phyloP scores from a whole-genome alignment of 2,113 vertebrate genomes.

The Laterallus jamaicensis region DNA sequence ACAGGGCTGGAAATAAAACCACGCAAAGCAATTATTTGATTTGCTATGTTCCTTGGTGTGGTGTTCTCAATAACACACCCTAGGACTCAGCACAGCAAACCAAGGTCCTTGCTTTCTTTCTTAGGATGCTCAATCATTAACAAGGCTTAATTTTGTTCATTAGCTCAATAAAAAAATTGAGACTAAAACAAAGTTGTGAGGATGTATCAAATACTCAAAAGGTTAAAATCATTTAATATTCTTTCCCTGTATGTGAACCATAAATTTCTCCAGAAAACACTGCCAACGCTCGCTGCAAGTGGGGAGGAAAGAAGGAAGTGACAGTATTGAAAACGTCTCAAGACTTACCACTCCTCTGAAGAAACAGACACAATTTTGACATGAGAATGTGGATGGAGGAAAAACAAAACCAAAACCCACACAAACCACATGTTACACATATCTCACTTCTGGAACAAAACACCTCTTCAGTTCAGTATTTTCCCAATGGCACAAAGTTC shows the following conservation, averaged over 20 bases:
- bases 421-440: not conserved
- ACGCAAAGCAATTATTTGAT: not conserved
- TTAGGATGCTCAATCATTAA: not conserved
- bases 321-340: not conserved
- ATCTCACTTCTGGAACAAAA: not conserved
- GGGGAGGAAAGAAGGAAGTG: accelerated
- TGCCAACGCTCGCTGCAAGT: not conserved
- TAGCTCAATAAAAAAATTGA: not conserved
- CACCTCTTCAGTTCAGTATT: not conserved
- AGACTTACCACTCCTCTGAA: not conserved
- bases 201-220: not conserved
- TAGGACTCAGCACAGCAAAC: not conserved
- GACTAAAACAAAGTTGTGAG: not conserved
- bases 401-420: not conserved
- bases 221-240: not conserved
- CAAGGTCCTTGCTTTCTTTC: not conserved
- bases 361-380: not conserved
- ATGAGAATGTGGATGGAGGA: not conserved
- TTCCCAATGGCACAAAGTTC: not conserved
- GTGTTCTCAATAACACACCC: not conserved
- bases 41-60: not conserved
- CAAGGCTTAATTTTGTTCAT: not conserved
- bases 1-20: not conserved
- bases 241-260: not conserved
- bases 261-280: not conserved